These are phyloP conservation scores for Sycobia sp. DNA, from an alignment of 1,140 invertebrate genomes.

Conservation along the genomic window DNA sequence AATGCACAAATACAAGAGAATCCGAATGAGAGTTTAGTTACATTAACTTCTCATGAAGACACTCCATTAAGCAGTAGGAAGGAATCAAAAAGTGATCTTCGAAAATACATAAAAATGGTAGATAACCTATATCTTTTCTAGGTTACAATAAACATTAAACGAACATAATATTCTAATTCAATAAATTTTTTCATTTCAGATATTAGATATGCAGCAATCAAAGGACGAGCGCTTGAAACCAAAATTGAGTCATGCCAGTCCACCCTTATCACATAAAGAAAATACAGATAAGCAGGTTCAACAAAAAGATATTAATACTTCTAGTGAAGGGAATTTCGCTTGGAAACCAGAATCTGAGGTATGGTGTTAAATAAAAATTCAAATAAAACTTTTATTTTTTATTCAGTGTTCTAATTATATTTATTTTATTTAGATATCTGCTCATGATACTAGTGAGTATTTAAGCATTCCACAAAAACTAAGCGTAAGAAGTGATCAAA, in stretches of 20 bases:
- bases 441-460: slow-evolving; percentile 48
- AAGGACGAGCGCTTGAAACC: slow-evolving; percentile 44
- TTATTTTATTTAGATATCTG: slow-evolving; percentile 38
- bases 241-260: slow-evolving; percentile 41
- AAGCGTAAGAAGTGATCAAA: slow-evolving; percentile 41
- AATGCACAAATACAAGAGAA: slow-evolving; percentile 37
- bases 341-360: slow-evolving; percentile 54
- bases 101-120: slow-evolving; percentile 58
- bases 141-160: too few species aligned
- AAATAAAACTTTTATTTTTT: not conserved
- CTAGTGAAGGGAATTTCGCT: slow-evolving; percentile 49
- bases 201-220: slow-evolving; percentile 54
- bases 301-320: slow-evolving; percentile 50
- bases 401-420: slow-evolving; percentile 7
- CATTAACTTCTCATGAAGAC: slow-evolving; percentile 49
- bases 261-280: slow-evolving; percentile 48
- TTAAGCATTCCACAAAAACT: slow-evolving; percentile 47
- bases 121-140: slow-evolving; percentile 16
- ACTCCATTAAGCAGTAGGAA: slow-evolving; percentile 44
- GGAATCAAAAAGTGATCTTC: slow-evolving; percentile 51
- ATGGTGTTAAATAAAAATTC: slow-evolving; percentile 1
- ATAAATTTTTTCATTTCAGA: slow-evolving; percentile 39
- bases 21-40: slow-evolving; percentile 47
- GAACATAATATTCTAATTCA: too few species aligned
- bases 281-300: slow-evolving; percentile 52